Conservation (phyloP, 2,888 invertebrate species). For the Leptinotarsa tumamoca region DNA sequence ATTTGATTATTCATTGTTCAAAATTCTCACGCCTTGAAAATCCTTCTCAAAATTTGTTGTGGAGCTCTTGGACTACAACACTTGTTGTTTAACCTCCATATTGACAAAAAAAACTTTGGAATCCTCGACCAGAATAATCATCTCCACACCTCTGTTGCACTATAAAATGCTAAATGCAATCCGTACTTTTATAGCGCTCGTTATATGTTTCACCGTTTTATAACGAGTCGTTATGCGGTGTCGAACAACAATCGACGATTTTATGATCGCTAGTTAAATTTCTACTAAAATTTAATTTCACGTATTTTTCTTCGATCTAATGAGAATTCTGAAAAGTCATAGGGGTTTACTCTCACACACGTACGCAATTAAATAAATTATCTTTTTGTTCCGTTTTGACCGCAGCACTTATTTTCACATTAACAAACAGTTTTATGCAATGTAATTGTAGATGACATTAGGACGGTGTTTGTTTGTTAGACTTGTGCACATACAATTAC, state of each 20-base stretch:
- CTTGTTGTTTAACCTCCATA: too few relatives aligned
- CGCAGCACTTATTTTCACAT: conserved; percentile 5
- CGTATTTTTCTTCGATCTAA: background rate
- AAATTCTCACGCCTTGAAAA: too few relatives aligned
- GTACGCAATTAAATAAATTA: background rate
- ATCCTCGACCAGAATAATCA: background rate
- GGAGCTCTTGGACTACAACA: too few relatives aligned
- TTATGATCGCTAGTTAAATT: background rate
- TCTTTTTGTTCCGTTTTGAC: background rate
- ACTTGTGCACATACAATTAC: background rate
- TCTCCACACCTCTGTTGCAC: background rate
- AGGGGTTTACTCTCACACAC: background rate
- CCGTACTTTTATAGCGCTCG: background rate
- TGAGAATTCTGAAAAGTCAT: background rate
- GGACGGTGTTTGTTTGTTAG: background rate
- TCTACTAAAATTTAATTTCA: background rate
- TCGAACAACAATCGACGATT: background rate
- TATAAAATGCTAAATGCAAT: background rate
- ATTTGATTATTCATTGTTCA: too few relatives aligned
- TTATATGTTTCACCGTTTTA: conserved; percentile 1
- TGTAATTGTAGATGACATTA: background rate
- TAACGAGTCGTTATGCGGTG: background rate
- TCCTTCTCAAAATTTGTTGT: too few relatives aligned
- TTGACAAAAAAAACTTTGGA: background rate
- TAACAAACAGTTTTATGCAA: conserved; percentile 1